A percentile compares a stretch with the other conserved stretches of the same genome.
phyloP scores from a whole-genome alignment of 2,113 vertebrate species.

The Morone saxatilis region DNA sequence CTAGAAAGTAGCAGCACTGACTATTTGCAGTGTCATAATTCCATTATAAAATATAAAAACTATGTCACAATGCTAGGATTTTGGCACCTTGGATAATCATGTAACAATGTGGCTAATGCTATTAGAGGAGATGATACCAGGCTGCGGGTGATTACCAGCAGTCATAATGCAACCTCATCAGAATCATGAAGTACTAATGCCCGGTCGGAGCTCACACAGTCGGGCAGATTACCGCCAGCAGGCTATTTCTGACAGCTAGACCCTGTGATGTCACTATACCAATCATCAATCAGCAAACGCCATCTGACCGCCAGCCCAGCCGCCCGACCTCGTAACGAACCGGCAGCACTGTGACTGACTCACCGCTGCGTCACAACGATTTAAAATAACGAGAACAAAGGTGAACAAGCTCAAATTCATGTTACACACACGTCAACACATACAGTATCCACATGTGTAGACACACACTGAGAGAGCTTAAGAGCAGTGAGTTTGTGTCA shows the following conservation, averaged over 20 bases:
- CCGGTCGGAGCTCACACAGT: conserved; percentile 47
- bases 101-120: conserved; percentile 68
- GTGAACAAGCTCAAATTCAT: background rate
- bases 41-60: conserved; percentile 26
- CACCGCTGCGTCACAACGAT: conserved; percentile 19
- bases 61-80: conserved; percentile 50
- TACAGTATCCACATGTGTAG: background rate
- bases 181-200: conserved; percentile 49
- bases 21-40: conserved; percentile 27
- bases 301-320: background rate
- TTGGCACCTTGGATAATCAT: conserved; percentile 59
- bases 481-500: background rate
- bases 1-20: background rate
- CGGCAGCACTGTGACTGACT: conserved; percentile 14
- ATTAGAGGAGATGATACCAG: conserved; percentile 67
- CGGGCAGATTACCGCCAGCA: conserved; percentile 57
- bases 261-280: conserved; percentile 27
- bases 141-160: conserved; percentile 70
- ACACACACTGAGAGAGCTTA: background rate
- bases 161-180: conserved; percentile 57
- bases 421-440: background rate
- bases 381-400: background rate
- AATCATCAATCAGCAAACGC: background rate
- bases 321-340: background rate
- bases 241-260: conserved; percentile 54